Evolutionary conservation across 2,797 vertebrate species (phyloP), one percentile per base, ranked within the genome.

Genomic region (Graptemys geographica): DNA sequence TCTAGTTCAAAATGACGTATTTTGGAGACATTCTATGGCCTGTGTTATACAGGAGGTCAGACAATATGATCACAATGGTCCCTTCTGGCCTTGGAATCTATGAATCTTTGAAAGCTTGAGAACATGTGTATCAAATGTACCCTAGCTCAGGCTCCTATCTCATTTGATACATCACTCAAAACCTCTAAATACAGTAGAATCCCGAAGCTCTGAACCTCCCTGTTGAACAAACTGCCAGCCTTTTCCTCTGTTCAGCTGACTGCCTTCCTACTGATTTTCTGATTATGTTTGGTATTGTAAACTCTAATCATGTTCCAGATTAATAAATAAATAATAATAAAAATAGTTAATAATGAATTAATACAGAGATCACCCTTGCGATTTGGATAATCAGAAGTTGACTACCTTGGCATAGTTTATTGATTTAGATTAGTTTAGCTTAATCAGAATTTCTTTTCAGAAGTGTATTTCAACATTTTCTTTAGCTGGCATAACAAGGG

Each of bases 231-330:
- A 88, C 82, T 13, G 81, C 15, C 49, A 91, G 0, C 23, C 44
- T 49, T 18, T n/a, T 72, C 82, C 89, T n/a, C 2, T 0, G 27
- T 80, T 88, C n/a, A 1, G 16, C 83, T 74, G 84, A 84, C 87
- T 51, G 8, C 44, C 19, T 31, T 89, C 79, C 93, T 51, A 72
- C 87, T 59, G 81, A 56, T 95, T 76, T 49, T 78, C 93, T 94
- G 65, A 84, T 94, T 93, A 69, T 52, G 53, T 85, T 91, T 85
- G 41, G 27, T 86, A 37, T 18, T 52, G 87, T 47, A 83, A 93
- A 51, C 37, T 69, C 78, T 55, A n/a, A 96, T 92, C 78, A 92
- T 84, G 85, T 85, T 78, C 28, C 84, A 94, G 96, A 95, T 96
- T 94, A 89, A 89, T 86, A 90, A 31, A 89, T 86, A 90, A 31